phyloP scores from a whole-genome alignment of 2,888 invertebrate genomes.

The Microchrysa polita region DNA sequence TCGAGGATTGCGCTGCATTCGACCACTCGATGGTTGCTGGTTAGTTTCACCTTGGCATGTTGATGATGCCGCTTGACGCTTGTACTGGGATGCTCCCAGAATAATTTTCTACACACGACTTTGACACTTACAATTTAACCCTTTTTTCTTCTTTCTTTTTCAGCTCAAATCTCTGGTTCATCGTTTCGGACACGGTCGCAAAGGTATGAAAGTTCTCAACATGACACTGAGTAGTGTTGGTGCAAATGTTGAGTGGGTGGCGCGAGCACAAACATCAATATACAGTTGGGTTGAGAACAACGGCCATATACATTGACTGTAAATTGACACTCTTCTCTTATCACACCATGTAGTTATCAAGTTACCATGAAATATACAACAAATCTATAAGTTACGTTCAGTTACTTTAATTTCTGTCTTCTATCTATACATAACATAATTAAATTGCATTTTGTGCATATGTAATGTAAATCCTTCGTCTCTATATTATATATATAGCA shows the following conservation, averaged over 20 bases:
- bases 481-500: too few relatives aligned
- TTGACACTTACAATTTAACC: neutral
- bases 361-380: slow-evolving; percentile 32
- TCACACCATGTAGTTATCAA: slow-evolving; percentile 15
- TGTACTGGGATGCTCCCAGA: too few relatives aligned
- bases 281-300: slow-evolving; percentile 64
- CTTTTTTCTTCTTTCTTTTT: slow-evolving; percentile 35
- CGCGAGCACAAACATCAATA: slow-evolving; percentile 62
- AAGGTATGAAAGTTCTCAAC: slow-evolving; percentile 63
- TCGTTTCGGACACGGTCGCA: slow-evolving; percentile 64
- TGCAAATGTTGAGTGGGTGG: slow-evolving; percentile 65
- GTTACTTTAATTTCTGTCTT: slow-evolving; percentile 24
- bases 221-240: slow-evolving; percentile 65
- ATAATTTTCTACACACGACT: too few relatives aligned
- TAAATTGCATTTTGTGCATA: too few relatives aligned
- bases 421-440: too few relatives aligned
- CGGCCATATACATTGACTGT: slow-evolving; percentile 59
- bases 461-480: neutral
- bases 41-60: too few relatives aligned
- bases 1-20: too few relatives aligned
- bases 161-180: slow-evolving; percentile 64
- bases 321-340: slow-evolving; percentile 41
- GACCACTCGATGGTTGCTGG: too few relatives aligned
- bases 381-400: slow-evolving; percentile 10
- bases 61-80: too few relatives aligned